phyloP scores from a whole-genome alignment of 64 coral and sea anemone genomes.

The Montipora capricornis region DNA sequence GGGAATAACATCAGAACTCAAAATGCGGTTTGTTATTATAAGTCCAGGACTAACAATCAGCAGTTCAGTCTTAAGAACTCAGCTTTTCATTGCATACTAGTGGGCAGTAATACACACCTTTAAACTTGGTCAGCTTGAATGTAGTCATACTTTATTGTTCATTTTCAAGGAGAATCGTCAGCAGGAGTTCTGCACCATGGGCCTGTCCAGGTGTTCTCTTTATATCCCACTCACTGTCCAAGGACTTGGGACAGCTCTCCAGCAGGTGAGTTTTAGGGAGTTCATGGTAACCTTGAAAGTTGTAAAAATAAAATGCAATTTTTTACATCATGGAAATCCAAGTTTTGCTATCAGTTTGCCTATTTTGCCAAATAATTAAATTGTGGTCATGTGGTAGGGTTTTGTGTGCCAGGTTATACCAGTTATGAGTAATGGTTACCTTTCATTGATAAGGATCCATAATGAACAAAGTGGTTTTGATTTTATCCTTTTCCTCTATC shows the following conservation, averaged over 20 bases:
- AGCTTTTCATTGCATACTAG: too few relatives aligned
- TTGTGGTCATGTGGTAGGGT: neutral
- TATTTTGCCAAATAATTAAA: neutral
- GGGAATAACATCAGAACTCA: neutral
- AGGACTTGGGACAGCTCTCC: neutral
- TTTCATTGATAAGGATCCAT: neutral
- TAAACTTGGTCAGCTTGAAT: neutral
- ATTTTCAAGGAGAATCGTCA: neutral
- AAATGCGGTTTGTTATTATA: neutral
- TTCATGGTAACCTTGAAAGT: slow-evolving; percentile 5
- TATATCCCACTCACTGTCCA: slow-evolving; percentile 4
- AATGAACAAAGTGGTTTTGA: neutral
- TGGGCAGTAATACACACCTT: too few relatives aligned
- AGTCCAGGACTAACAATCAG: too few relatives aligned
- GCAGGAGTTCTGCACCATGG: neutral
- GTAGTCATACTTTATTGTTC: neutral
- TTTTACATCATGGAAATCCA: neutral
- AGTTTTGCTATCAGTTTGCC: neutral
- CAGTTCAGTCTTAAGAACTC: too few relatives aligned
- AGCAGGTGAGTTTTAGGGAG: neutral
- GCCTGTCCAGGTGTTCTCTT: neutral
- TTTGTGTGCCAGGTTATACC: neutral
- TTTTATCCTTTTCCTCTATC: neutral
- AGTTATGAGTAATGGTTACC: neutral
- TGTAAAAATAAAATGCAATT: neutral